Base-by-base conservation (phyloP, 2,113 vertebrate genomes). In the Myotis davidii region DNA sequence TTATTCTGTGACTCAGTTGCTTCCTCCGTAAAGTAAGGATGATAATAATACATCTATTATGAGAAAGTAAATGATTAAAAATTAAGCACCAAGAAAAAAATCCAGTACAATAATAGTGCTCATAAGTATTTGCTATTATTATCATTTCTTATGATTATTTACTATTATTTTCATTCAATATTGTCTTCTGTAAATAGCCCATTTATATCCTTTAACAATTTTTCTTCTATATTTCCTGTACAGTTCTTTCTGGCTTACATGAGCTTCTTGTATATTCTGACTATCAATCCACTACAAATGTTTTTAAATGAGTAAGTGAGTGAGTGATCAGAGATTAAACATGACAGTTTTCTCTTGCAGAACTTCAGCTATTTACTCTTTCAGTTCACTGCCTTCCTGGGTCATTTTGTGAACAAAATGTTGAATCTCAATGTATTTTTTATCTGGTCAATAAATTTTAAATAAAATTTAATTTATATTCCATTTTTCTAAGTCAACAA, bases 381-480 rank as follows among this genome's bases (percentile, higher is more conserved):
- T 92, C 74, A 23, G 2, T 20, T 93, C 88, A 73, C 5, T 27
- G 65, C 23, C 18, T 97, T 90, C 6, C 12, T 85, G 54, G 48
- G 73, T 97, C 91, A 95, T 72, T 97, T 94, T 95, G 54, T 87
- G 96, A 96, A 89, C 23, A 93, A 83, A 78, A 27, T 27, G 78
- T 9, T 96, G 45, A 90, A 87, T 92, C 18, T 95, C 72, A 98
- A 92, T 82, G 18, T 77, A 56, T 56, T 97, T 98, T 97, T 88
- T 95, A 95, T 94, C 56, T 76, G 9, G 59, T 72, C 70, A 94
- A 95, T 94, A 94, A 34, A 95, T 97, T 89, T 95, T 85, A 93
- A 96, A 96, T 94, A 87, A 96, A 97, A 23, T 94, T 95, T 87
- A 94, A 94, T 67, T 96, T 84, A 74, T 74, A 84, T 95, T 97